Conservation (phyloP, 1,140 invertebrate species). For the Drosophila parvula region DNA sequence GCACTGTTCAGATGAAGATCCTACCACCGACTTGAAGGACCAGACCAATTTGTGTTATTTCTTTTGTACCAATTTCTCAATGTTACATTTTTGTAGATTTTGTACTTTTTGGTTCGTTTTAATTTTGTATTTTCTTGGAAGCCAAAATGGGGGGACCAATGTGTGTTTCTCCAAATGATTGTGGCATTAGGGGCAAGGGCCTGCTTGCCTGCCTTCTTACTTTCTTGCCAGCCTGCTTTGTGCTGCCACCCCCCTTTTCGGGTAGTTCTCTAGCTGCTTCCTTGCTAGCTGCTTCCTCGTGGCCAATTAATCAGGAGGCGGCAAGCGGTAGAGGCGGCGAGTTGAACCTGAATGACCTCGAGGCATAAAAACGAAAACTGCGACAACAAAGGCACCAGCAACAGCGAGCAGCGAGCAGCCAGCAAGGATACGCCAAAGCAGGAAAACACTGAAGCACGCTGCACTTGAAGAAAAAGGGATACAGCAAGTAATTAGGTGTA, state of each 20-base stretch:
- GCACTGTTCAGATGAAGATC: not conserved
- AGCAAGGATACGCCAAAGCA: constrained; percentile 3
- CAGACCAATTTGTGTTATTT: not conserved
- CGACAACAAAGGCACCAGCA: constrained; percentile 59
- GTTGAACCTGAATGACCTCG: constrained; percentile 75
- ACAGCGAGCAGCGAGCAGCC: constrained; percentile 4
- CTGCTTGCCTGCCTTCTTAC: not conserved
- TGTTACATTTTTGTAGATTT: not conserved
- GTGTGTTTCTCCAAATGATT: not conserved
- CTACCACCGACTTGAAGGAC: no score
- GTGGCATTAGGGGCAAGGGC: constrained; percentile 1
- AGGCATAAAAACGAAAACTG: constrained; percentile 67
- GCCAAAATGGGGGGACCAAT: not conserved
- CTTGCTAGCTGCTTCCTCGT: constrained; percentile 26
- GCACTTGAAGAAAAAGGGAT: not conserved
- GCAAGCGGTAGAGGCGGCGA: not conserved
- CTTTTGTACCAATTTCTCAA: not conserved
- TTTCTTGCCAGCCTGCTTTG: not conserved
- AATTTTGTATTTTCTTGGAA: not conserved
- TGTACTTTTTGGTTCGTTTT: not conserved
- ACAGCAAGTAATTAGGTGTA: no score
- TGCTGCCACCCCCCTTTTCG: not conserved
- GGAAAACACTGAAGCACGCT: constrained; percentile 1
- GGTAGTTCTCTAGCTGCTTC: not conserved
- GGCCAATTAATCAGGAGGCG: constrained; percentile 71